Evolutionary conservation across 2,113 vertebrate genomes (phyloP).

Genomic region (Chlorocebus sabaeus): DNA sequence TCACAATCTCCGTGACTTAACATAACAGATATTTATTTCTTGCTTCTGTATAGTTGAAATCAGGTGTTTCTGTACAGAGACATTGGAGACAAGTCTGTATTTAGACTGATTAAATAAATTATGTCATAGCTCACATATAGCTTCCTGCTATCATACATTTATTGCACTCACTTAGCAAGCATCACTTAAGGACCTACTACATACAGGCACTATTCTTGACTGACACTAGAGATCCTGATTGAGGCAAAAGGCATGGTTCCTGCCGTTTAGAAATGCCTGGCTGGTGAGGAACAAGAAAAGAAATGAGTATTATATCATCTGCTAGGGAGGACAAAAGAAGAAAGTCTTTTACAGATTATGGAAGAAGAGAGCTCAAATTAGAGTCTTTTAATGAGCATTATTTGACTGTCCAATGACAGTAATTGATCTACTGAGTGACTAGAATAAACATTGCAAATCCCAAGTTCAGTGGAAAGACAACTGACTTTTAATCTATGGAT

Average conservation of each 20-base stretch:
- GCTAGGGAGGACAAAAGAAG: background rate
- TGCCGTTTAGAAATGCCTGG: background rate
- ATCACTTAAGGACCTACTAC: background rate
- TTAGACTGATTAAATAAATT: background rate
- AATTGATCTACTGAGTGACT: background rate
- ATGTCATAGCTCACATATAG: background rate
- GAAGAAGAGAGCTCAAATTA: background rate
- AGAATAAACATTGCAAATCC: conserved; percentile 1
- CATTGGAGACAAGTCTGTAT: background rate
- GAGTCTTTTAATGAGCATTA: background rate
- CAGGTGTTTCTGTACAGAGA: background rate
- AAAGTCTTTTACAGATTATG: background rate
- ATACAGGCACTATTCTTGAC: background rate
- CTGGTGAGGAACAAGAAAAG: background rate
- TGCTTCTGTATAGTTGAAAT: background rate
- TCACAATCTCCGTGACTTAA: background rate
- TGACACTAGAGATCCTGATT: background rate
- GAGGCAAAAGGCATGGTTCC: background rate
- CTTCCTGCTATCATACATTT: background rate
- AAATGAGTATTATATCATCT: background rate
- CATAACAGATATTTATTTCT: background rate
- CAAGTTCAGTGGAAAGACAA: background rate
- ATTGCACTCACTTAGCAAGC: background rate
- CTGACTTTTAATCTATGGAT: background rate
- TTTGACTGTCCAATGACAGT: background rate